Evolutionary conservation across 2,113 vertebrate genomes (phyloP).

Genomic region (Haliaeetus leucogaster): DNA sequence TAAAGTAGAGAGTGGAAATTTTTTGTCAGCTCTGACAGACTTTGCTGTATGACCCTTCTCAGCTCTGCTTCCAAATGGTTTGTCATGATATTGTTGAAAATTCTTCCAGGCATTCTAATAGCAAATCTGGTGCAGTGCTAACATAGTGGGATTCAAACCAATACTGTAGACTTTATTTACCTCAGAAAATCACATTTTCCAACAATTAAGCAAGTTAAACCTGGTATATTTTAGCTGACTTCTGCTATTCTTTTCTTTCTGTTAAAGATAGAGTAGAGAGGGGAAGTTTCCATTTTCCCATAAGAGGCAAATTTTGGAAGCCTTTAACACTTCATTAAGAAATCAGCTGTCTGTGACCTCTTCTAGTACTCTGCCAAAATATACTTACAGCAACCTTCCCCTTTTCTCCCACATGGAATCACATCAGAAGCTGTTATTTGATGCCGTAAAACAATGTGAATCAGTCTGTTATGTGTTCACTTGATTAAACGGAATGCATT

Average conservation of each 20-base stretch:
- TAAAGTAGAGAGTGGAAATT: slow-evolving; percentile 19
- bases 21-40: slow-evolving; percentile 16
- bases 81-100: slow-evolving; percentile 5
- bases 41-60: slow-evolving; percentile 31
- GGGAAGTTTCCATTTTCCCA: not conserved
- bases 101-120: not conserved
- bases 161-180: not conserved
- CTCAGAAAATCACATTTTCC: slow-evolving; percentile 12
- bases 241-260: not conserved
- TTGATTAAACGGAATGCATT: slow-evolving; percentile 66
- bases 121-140: not conserved
- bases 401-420: not conserved
- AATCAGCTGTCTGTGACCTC: slow-evolving; percentile 14
- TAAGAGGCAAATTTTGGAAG: slow-evolving; percentile 37
- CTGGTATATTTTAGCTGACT: slow-evolving; percentile 3
- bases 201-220: slow-evolving; percentile 16
- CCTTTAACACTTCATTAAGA: slow-evolving; percentile 50
- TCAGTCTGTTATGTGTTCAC: slow-evolving; percentile 50
- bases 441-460: slow-evolving; percentile 52
- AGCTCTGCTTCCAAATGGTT: slow-evolving; percentile 18
- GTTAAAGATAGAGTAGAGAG: not conserved
- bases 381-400: slow-evolving; percentile 28
- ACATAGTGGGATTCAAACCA: not conserved
- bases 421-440: slow-evolving; percentile 48
- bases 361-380: slow-evolving; percentile 51